Evolutionary conservation across 2,888 invertebrate genomes (phyloP).

Genomic region (Melitaea athalia): DNA sequence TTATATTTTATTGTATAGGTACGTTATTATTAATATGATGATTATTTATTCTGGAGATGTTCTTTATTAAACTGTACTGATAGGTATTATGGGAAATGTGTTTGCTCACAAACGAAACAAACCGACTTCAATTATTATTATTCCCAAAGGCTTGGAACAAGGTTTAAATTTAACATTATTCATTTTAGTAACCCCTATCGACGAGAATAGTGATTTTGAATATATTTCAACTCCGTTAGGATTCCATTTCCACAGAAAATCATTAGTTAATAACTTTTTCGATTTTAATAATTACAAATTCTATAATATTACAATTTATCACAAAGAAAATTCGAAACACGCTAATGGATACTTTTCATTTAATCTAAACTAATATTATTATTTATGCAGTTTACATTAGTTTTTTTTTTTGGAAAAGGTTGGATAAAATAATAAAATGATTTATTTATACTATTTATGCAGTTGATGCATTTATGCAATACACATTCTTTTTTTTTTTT

Average conservation of each 20-base stretch:
- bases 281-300: constrained; percentile 63
- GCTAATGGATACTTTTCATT: constrained; percentile 57
- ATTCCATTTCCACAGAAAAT: constrained; percentile 70
- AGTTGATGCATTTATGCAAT: constrained; percentile 22
- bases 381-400: no score
- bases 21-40: no score
- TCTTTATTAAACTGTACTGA: no score
- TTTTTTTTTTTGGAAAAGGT: no score
- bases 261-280: constrained; percentile 45
- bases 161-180: constrained; percentile 70
- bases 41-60: no score
- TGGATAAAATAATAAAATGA: no score
- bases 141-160: constrained; percentile 63
- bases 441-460: no score
- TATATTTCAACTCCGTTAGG: constrained; percentile 57
- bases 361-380: constrained; percentile 51
- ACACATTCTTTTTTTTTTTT: background rate
- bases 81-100: no score
- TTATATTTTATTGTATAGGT: no score
- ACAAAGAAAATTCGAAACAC: constrained; percentile 51
- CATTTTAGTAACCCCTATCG: constrained; percentile 58
- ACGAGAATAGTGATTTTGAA: constrained; percentile 46
- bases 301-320: constrained; percentile 64
- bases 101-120: no score
- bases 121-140: constrained; percentile 36